Percentiles rank a stretch among this genome's conserved stretches.
Evolutionary conservation across 2,888 invertebrate genomes (phyloP).

Genomic region (Alentia gelatinosa): DNA sequence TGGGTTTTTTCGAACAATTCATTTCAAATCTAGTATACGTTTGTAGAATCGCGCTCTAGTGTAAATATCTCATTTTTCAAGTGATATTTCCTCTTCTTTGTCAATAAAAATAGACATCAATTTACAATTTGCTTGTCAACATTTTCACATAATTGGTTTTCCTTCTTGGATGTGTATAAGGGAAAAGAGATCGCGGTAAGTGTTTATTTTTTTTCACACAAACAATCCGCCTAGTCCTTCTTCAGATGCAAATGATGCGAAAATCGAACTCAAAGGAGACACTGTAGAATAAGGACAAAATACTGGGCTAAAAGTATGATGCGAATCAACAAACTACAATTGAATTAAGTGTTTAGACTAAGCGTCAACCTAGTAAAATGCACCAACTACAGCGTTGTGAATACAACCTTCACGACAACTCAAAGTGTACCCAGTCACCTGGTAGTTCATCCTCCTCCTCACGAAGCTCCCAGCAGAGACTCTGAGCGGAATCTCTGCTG

Average conservation of each 20-base stretch:
- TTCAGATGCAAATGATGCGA: neutral
- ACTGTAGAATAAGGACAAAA: neutral
- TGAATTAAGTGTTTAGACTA: neutral
- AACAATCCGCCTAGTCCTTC: neutral
- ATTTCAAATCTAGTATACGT: neutral
- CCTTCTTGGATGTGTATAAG: neutral
- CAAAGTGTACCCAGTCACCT: too few relatives aligned
- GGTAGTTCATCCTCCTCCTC: too few relatives aligned
- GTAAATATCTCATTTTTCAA: conserved; percentile 28
- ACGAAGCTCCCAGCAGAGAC: too few relatives aligned
- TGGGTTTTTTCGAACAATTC: neutral
- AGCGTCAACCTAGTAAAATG: neutral
- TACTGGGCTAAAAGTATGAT: neutral
- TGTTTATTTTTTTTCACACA: neutral
- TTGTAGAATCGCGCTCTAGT: neutral
- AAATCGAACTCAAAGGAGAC: neutral
- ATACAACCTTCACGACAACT: too few relatives aligned
- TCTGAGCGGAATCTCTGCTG: too few relatives aligned
- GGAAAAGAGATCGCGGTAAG: neutral
- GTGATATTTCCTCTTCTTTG: conserved; percentile 15
- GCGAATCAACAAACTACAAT: neutral
- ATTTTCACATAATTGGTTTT: neutral
- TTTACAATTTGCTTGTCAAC: conserved; percentile 25
- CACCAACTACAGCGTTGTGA: neutral
- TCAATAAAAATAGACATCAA: conserved; percentile 32